These are phyloP conservation scores for Montifringilla adamsi DNA, from an alignment of 2,113 vertebrate species.

Conservation along the genomic window DNA sequence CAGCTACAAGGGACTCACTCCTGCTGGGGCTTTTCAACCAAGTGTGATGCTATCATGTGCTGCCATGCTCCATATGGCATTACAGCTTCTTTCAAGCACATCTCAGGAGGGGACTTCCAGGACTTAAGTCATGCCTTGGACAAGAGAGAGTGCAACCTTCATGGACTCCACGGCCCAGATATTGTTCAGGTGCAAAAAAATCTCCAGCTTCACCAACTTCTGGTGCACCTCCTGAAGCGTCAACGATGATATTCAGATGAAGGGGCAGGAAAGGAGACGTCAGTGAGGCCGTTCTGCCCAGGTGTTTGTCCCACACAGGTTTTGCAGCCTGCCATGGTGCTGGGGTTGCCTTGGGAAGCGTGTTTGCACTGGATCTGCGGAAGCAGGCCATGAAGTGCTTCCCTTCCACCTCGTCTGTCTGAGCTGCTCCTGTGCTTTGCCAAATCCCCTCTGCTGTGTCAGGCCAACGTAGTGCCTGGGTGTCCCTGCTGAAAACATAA, in stretches of 20 bases:
- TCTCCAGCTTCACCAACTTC: neutral
- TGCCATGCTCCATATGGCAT: neutral
- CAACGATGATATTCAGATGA: neutral
- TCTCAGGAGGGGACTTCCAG: neutral
- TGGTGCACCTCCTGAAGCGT: neutral
- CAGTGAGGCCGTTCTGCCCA: accelerated
- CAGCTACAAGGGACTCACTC: neutral
- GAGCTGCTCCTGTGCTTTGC: neutral
- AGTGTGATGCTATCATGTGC: neutral
- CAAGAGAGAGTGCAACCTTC: neutral
- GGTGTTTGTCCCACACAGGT: accelerated
- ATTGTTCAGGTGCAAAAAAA: neutral
- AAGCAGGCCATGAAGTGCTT: neutral
- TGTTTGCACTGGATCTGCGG: neutral
- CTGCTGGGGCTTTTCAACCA: neutral
- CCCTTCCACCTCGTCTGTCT: accelerated
- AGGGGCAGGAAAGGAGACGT: neutral
- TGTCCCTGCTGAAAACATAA: neutral
- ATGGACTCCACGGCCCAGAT: neutral
- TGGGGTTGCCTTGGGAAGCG: neutral
- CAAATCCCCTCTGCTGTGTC: neutral
- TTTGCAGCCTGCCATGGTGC: neutral
- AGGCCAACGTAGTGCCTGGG: neutral
- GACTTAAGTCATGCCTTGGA: neutral
- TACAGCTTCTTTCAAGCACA: neutral